These are phyloP conservation scores for Chauna torquata DNA, from an alignment of 2,113 vertebrate genomes.

Conservation along the genomic window DNA sequence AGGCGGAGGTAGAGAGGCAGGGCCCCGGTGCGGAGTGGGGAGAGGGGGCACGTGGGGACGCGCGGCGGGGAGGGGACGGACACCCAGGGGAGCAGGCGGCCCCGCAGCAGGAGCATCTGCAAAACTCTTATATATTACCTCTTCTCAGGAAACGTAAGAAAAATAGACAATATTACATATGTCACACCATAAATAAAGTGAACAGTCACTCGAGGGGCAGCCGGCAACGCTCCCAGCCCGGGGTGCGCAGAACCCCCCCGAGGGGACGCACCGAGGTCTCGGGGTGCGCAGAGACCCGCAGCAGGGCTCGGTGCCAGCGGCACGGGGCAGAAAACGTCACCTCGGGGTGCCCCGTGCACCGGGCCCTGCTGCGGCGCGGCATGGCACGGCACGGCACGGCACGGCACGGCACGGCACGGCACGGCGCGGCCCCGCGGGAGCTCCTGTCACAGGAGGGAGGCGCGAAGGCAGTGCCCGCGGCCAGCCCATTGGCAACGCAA, in stretches of 20 bases:
- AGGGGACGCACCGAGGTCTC: neutral
- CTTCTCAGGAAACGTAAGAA: constrained; percentile 68
- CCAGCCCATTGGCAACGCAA: neutral
- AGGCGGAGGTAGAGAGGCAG: constrained; percentile 64
- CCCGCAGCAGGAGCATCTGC: constrained; percentile 14
- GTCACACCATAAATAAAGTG: constrained; percentile 70
- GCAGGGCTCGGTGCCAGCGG: neutral
- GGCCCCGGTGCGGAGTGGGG: neutral
- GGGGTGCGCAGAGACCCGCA: neutral
- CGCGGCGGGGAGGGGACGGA: neutral
- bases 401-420: neutral
- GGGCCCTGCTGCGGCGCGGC: neutral
- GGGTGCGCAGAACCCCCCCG: neutral
- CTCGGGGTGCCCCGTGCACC: neutral
- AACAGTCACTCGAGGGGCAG: constrained; percentile 9
- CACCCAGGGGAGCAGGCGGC: neutral
- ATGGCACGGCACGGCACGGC: neutral
- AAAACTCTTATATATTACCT: constrained; percentile 68
- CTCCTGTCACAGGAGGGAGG: neutral
- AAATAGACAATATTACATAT: constrained; percentile 70
- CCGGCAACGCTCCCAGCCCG: neutral
- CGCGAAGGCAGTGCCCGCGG: neutral
- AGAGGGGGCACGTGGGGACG: neutral
- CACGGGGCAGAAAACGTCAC: neutral
- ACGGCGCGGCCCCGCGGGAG: too few species aligned